phyloP scores from a whole-genome alignment of 2,888 invertebrate genomes.

The Urechis unicinctus region DNA sequence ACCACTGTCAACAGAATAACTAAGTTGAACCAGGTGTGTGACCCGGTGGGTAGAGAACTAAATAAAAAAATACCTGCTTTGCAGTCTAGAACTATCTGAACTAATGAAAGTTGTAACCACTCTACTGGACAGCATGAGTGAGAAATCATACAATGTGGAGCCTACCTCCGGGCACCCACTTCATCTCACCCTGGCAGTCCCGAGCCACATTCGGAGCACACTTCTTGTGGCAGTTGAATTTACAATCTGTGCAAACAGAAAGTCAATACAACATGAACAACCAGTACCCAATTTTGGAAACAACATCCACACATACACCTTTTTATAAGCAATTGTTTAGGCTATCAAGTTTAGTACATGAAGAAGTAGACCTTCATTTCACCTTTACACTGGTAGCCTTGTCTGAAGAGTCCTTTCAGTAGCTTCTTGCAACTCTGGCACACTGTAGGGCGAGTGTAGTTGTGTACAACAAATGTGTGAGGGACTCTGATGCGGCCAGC shows the following conservation, averaged over 20 bases:
- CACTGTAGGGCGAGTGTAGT: conserved; percentile 92
- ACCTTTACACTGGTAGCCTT: conserved; percentile 92
- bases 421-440: conserved; percentile 94
- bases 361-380: conserved; percentile 6
- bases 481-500: conserved; percentile 69
- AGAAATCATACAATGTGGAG: no score
- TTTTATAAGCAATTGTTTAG: not conserved
- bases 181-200: conserved; percentile 65
- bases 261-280: conserved; percentile 1
- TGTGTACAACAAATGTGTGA: conserved; percentile 94
- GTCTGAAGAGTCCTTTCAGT: conserved; percentile 81
- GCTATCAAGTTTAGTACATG: no score
- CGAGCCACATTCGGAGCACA: conserved; percentile 91
- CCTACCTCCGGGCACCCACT: conserved; percentile 20
- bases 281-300: not conserved
- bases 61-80: no score
- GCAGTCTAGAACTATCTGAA: no score
- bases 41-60: no score
- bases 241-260: conserved; percentile 68
- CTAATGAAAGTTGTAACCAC: no score
- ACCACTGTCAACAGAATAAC: no score
- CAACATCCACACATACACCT: conserved; percentile 2
- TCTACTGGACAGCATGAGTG: no score
- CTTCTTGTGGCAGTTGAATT: conserved; percentile 95
- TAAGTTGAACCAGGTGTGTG: no score